phyloP scores from a whole-genome alignment of 2,888 invertebrate species.

The Rhagophthalmus giganteus region DNA sequence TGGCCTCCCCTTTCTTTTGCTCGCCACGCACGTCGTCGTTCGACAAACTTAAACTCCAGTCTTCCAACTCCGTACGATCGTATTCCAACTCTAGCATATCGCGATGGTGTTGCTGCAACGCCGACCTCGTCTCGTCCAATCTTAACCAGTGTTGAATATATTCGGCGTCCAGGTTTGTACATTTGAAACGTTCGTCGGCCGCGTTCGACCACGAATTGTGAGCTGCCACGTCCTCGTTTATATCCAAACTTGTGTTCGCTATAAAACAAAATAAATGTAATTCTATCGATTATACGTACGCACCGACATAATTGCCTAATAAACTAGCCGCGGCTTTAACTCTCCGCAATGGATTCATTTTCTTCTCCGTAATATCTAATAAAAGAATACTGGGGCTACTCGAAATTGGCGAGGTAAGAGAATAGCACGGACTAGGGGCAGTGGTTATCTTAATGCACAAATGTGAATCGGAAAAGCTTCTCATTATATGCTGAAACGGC shows the following conservation, averaged over 20 bases:
- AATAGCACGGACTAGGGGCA: conserved; percentile 61
- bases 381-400: conserved; percentile 65
- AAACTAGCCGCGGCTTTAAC: conserved; percentile 59
- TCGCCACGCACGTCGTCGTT: conserved; percentile 67
- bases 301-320: conserved; percentile 54
- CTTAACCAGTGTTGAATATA: conserved; percentile 77
- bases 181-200: conserved; percentile 62
- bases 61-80: conserved; percentile 75
- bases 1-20: conserved; percentile 45
- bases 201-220: conserved; percentile 63
- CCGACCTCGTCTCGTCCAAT: conserved; percentile 71
- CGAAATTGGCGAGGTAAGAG: conserved; percentile 61
- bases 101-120: conserved; percentile 68
- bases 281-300: too few species aligned
- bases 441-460: conserved; percentile 71
- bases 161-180: conserved; percentile 69
- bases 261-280: too few species aligned
- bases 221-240: conserved; percentile 49
- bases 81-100: conserved; percentile 73
- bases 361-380: conserved; percentile 64
- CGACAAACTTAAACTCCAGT: conserved; percentile 76
- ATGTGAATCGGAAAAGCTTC: conserved; percentile 76
- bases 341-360: conserved; percentile 59
- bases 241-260: conserved; percentile 47
- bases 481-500: conserved; percentile 73